Evolutionary conservation across 2,113 vertebrate genomes (phyloP).

Genomic region (Actenoides lindsayi): DNA sequence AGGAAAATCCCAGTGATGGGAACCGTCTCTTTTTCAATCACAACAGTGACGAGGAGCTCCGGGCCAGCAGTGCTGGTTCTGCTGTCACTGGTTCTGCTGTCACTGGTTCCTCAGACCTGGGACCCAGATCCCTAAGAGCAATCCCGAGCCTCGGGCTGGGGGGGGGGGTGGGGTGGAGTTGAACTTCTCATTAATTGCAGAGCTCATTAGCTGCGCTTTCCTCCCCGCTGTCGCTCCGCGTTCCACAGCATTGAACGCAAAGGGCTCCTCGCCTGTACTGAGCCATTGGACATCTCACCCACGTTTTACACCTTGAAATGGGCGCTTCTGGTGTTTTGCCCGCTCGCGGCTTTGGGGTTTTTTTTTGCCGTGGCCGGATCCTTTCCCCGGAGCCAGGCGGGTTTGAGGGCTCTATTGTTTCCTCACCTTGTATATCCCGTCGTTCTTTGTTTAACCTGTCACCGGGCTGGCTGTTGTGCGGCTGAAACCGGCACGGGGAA

Average conservation of each 20-base stretch:
- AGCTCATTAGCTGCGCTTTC: neutral
- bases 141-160: neutral
- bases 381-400: neutral
- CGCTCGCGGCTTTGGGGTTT: neutral
- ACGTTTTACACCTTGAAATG: rapidly evolving
- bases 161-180: rapidly evolving
- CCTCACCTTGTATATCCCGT: neutral
- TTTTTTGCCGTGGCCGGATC: neutral
- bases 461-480: neutral
- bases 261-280: neutral
- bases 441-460: conserved; percentile 24
- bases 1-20: neutral
- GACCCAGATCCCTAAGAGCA: neutral
- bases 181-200: neutral
- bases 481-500: neutral
- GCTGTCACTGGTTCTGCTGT: too few species aligned
- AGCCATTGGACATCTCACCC: rapidly evolving
- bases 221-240: neutral
- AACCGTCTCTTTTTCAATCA: neutral
- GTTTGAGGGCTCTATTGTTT: neutral
- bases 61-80: neutral
- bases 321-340: neutral
- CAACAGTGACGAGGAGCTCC: too few species aligned
- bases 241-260: neutral
- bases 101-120: neutral